These are phyloP conservation scores for Arion vulgaris DNA, from an alignment of 1,140 invertebrate species.

Conservation along the genomic window DNA sequence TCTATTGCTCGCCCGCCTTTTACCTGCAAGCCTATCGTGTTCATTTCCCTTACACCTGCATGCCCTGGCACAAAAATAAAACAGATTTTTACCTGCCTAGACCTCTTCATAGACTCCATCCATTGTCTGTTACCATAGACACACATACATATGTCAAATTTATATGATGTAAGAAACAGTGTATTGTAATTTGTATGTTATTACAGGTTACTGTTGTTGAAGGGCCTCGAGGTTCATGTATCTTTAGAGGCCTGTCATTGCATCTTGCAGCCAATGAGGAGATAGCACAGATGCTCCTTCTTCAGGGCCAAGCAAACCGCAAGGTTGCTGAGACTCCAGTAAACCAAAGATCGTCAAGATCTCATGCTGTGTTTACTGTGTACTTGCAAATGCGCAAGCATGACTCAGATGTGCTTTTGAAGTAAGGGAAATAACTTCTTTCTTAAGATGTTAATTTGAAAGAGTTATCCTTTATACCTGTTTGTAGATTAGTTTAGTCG, in stretches of 20 bases:
- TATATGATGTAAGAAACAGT: too few species aligned
- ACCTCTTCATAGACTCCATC: too few species aligned
- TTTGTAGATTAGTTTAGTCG: neutral
- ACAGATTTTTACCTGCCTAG: too few species aligned
- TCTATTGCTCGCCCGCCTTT: too few species aligned
- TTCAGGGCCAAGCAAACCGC: constrained; percentile 78
- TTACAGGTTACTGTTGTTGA: constrained; percentile 76
- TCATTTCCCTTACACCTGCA: too few species aligned
- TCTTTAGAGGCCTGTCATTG: constrained; percentile 77
- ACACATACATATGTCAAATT: too few species aligned
- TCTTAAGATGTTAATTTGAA: too few species aligned
- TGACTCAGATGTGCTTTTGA: constrained; percentile 73
- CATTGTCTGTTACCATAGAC: too few species aligned
- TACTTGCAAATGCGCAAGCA: constrained; percentile 74
- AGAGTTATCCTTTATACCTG: neutral
- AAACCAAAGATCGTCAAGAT: constrained; percentile 76
- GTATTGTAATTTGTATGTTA: constrained; percentile 24
- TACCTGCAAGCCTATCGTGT: too few species aligned
- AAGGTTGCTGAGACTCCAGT: constrained; percentile 75
- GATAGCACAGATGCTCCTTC: constrained; percentile 78
- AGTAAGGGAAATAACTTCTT: constrained; percentile 40
- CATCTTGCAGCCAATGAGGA: constrained; percentile 76
- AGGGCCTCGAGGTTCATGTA: constrained; percentile 76
- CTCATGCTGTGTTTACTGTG: constrained; percentile 81
- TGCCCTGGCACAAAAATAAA: too few species aligned